These are phyloP conservation scores for Lutjanus campechanus DNA, from an alignment of 2,797 vertebrate species.

Conservation along the genomic window DNA sequence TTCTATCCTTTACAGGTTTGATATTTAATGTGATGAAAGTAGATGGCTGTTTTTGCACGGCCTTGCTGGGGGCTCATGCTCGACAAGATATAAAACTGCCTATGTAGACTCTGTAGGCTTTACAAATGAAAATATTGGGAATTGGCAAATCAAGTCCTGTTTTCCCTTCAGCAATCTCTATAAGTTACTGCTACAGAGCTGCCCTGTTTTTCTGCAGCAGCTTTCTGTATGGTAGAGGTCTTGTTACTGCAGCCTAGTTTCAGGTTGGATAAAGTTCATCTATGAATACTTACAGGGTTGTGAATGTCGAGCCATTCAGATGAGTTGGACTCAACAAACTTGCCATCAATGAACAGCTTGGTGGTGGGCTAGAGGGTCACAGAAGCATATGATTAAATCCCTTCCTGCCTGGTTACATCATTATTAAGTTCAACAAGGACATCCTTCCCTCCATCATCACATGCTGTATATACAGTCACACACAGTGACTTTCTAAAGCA, in stretches of 20 bases:
- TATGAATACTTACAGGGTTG: conserved; percentile 92
- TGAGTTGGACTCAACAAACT: conserved; percentile 95
- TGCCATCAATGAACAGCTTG: conserved; percentile 98
- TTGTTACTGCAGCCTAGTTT: conserved; percentile 14
- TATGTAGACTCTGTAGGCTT: conserved; percentile 1
- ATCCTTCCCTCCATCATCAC: conserved; percentile 16
- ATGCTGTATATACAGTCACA: too few relatives aligned
- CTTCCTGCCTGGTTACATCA: conserved; percentile 28
- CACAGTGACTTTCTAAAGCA: background rate
- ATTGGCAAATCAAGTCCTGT: conserved; percentile 21
- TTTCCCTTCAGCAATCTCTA: background rate
- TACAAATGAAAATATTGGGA: conserved; percentile 25
- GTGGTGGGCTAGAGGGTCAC: conserved; percentile 89
- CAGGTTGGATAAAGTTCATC: conserved; percentile 24
- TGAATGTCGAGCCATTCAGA: conserved; percentile 96
- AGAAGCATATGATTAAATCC: conserved; percentile 51
- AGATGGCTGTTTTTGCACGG: conserved; percentile 30
- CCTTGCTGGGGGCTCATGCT: conserved; percentile 15
- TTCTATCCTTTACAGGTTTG: conserved; percentile 35
- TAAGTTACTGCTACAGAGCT: background rate
- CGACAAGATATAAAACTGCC: conserved; percentile 25
- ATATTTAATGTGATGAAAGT: conserved; percentile 19
- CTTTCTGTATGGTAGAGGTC: background rate
- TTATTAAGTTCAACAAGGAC: conserved; percentile 19
- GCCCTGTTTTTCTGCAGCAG: conserved; percentile 23